Evolutionary conservation across 2,797 vertebrate genomes (phyloP), one percentile per base, ranked within the genome.

Genomic region (Eupleurogrammus muticus): DNA sequence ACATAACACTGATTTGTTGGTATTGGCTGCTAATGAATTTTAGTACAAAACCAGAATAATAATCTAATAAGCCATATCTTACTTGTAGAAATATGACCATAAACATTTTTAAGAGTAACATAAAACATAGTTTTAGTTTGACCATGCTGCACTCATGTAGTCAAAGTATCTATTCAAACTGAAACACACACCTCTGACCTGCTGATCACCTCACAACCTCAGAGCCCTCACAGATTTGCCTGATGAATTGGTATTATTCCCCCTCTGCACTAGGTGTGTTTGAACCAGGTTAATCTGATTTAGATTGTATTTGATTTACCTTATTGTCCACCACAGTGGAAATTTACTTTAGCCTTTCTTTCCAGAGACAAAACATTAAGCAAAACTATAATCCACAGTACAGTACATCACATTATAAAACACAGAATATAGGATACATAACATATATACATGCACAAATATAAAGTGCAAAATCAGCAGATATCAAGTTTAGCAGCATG

Each of bases 1-100:
- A 21, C 16, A 38, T 57, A 77, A 47, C 62, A 66, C 36, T 48
- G 54, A 64, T 74, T 62, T 71, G 12, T 36, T 32, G 4, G 10
- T 16, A 0, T 24, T 3, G 19, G 36, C 9, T 1, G 2, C 2
- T 48, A 38, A 63, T 46, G 16, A 47, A 21, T 13, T 50, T 73
- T 4, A 1, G 5, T 34, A 28, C 24, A 42, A 16, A 21, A 9
- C 34, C 44, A 63, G 1, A 57, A 17, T 16, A 13, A 36, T 16
- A 3, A 13, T 36, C 32, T 17, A n/a, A n/a, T n/a, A n/a, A n/a
- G n/a, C n/a, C n/a, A n/a, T 32, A 34, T 0, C 4, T 64, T 14
- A 47, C 50, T 32, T 10, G 12, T 14, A 42, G 6, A 12, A 44
- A 34, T 42, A 34, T 34, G 16, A 56, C 17, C 19, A 13, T 13